phyloP scores from a whole-genome alignment of 2,113 vertebrate genomes.

The Aptenodytes patagonicus region DNA sequence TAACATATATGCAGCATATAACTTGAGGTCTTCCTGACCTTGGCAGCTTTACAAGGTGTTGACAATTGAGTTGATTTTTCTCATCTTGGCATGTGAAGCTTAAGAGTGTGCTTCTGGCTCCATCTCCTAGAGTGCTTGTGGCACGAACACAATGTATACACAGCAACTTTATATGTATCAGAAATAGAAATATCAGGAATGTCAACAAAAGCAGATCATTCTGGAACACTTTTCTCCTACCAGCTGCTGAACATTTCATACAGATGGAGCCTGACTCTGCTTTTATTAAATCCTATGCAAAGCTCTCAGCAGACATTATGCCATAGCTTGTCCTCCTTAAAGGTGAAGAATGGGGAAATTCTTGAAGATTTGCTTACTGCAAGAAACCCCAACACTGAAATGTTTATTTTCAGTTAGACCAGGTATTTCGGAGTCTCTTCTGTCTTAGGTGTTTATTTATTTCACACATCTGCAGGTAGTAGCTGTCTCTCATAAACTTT shows the following conservation, averaged over 20 bases:
- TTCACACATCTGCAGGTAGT: neutral
- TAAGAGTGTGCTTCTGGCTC: neutral
- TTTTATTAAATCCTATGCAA: neutral
- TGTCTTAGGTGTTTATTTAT: neutral
- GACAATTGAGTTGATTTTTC: neutral
- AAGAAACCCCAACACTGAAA: neutral
- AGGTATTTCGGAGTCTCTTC: neutral
- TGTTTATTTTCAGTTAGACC: neutral
- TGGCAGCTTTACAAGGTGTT: neutral
- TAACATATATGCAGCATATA: neutral
- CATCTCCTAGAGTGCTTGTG: neutral
- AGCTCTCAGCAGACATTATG: neutral
- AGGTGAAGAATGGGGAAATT: neutral
- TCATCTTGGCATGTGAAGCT: neutral
- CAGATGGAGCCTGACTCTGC: neutral
- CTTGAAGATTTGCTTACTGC: neutral
- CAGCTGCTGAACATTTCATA: neutral
- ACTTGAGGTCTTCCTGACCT: neutral
- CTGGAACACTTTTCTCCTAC: neutral
- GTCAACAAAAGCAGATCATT: neutral
- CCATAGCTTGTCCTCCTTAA: neutral
- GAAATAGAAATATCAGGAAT: neutral
- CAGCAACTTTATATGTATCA: neutral
- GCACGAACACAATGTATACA: rapidly evolving
- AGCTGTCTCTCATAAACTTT: neutral